Evolutionary conservation across 2,797 vertebrate genomes (phyloP).

Genomic region (Lutjanus argentimaculatus): DNA sequence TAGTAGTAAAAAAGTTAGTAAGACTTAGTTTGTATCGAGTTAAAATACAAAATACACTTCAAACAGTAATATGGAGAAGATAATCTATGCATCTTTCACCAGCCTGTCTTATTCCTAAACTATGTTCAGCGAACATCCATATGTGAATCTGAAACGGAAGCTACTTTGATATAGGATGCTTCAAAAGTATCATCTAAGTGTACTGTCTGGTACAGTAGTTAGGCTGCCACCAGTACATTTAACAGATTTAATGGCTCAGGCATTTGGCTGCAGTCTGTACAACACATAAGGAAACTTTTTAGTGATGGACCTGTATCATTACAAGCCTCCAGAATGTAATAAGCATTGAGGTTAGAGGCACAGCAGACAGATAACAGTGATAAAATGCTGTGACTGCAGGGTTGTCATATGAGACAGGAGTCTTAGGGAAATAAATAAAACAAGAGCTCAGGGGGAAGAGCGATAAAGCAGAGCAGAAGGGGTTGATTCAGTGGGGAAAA

Average conservation of each 20-base stretch:
- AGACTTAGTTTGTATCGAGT: neutral
- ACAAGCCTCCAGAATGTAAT: neutral
- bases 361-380: conserved; percentile 8
- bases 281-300: neutral
- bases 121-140: neutral
- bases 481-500: neutral
- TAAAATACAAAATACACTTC: neutral
- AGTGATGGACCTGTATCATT: neutral
- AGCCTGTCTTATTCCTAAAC: neutral
- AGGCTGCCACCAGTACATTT: no score
- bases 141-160: neutral
- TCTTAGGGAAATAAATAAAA: conserved; percentile 20
- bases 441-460: neutral
- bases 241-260: no score
- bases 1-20: no score
- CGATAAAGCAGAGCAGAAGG: neutral
- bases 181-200: no score
- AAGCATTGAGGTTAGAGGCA: neutral
- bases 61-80: neutral
- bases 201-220: no score
- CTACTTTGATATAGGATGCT: neutral
- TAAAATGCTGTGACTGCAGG: conserved; percentile 7
- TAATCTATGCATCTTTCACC: neutral
- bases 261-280: neutral
- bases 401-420: neutral